Percentiles rank a stretch among this genome's conserved stretches.
Evolutionary conservation across 2,113 vertebrate genomes (phyloP).

Genomic region (Onychostoma macrolepis): DNA sequence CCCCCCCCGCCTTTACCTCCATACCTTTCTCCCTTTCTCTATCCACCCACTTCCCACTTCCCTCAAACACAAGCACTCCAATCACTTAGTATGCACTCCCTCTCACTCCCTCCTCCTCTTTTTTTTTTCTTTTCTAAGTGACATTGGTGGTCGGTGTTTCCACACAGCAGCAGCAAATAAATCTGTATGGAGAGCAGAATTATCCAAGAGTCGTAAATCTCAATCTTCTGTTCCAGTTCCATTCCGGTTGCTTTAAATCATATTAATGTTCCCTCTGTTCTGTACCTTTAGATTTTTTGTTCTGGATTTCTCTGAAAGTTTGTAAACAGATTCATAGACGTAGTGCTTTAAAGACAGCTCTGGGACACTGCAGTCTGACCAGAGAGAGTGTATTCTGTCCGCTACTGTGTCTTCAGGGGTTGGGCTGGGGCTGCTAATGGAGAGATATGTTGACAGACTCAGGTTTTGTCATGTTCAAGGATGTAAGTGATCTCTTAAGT

Average conservation of each 20-base stretch:
- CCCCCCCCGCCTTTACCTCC: background rate
- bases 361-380: background rate
- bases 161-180: constrained; percentile 20
- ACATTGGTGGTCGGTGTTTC: constrained; percentile 20
- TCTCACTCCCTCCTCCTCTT: background rate
- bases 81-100: background rate
- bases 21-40: background rate
- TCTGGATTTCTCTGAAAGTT: background rate
- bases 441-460: constrained; percentile 3
- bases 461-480: constrained; percentile 27
- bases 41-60: constrained; percentile 21
- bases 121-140: background rate
- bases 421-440: background rate
- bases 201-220: background rate
- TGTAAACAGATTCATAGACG: background rate
- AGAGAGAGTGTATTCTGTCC: background rate
- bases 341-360: background rate
- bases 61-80: constrained; percentile 10
- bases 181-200: constrained; percentile 20
- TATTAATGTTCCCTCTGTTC: background rate
- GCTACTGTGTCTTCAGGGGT: background rate
- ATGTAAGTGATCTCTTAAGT: constrained; percentile 17
- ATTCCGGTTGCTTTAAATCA: constrained; percentile 22
- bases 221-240: constrained; percentile 6
- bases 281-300: background rate